Evolutionary conservation across 2,888 invertebrate genomes (phyloP).

Genomic region (Leptothorax acervorum): DNA sequence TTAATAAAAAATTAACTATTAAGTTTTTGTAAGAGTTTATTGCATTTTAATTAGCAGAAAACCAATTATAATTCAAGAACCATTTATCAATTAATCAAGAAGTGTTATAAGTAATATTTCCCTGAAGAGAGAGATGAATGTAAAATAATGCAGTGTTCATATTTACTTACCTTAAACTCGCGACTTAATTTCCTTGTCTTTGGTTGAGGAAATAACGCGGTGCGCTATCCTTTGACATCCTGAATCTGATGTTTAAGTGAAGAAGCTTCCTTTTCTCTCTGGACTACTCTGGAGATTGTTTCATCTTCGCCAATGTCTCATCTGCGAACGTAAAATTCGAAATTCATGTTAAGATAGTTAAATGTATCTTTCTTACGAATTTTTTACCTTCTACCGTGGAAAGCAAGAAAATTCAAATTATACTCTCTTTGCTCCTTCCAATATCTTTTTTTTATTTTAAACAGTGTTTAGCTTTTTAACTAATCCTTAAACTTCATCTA

Average conservation of each 20-base stretch:
- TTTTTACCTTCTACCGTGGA: background rate
- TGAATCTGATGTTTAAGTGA: conserved; percentile 52
- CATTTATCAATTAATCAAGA: background rate
- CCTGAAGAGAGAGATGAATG: background rate
- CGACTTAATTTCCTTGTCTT: conserved; percentile 39
- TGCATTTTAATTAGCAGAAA: conserved; percentile 8
- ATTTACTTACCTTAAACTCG: conserved; percentile 40
- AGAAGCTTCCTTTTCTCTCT: conserved; percentile 38
- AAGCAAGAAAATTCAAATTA: background rate
- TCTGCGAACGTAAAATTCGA: conserved; percentile 34
- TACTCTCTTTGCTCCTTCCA: background rate
- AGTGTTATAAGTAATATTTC: background rate
- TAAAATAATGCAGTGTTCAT: background rate
- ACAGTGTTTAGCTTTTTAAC: background rate
- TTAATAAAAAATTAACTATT: background rate
- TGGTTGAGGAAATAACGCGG: conserved; percentile 32
- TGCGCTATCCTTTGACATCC: conserved; percentile 50
- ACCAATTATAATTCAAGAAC: background rate
- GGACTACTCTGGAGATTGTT: conserved; percentile 29
- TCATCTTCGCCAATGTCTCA: conserved; percentile 41
- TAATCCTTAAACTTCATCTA: background rate
- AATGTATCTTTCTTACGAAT: background rate
- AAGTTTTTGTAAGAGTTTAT: conserved; percentile 5
- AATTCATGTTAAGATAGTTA: background rate
- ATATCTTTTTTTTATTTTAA: background rate